Evolutionary conservation across 2,113 vertebrate genomes (phyloP).

Genomic region (Onychostruthus taczanowskii): DNA sequence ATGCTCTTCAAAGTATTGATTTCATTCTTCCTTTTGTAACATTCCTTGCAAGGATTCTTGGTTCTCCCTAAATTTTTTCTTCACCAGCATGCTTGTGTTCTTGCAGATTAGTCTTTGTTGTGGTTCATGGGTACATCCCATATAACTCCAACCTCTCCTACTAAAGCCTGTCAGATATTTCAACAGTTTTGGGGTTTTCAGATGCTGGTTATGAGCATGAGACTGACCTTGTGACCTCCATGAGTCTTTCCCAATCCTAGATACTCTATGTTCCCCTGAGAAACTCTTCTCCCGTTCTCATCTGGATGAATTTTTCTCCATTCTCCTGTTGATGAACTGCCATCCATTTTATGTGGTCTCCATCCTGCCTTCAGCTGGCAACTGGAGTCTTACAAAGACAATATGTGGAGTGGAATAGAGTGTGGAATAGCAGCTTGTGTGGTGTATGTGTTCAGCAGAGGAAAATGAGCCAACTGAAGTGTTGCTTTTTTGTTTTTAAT

Average conservation of each 20-base stretch:
- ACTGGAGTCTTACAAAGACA: constrained; percentile 35
- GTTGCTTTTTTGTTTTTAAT: constrained; percentile 68
- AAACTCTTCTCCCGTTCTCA: background rate
- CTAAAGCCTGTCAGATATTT: background rate
- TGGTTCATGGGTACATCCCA: background rate
- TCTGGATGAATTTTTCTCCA: constrained; percentile 23
- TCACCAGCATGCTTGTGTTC: background rate
- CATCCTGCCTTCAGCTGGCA: constrained; percentile 45
- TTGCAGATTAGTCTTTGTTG: background rate
- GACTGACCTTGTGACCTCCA: background rate
- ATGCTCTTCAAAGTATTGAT: background rate
- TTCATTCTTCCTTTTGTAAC: background rate
- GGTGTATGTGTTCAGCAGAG: constrained; percentile 35
- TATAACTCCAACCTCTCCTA: background rate
- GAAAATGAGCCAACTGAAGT: constrained; percentile 45
- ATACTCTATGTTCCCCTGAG: background rate
- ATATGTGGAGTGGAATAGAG: constrained; percentile 18
- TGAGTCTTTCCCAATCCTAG: background rate
- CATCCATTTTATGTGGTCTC: constrained; percentile 55
- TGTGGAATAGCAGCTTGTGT: constrained; percentile 50
- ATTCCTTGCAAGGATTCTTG: background rate
- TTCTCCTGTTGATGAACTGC: constrained; percentile 27
- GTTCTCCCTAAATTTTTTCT: background rate
- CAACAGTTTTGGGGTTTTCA: background rate
- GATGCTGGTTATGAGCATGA: background rate